A percentile compares a stretch with the other conserved stretches of the same genome.
Evolutionary conservation across 2,888 invertebrate species (phyloP).

Genomic region (Eurytoma californica): DNA sequence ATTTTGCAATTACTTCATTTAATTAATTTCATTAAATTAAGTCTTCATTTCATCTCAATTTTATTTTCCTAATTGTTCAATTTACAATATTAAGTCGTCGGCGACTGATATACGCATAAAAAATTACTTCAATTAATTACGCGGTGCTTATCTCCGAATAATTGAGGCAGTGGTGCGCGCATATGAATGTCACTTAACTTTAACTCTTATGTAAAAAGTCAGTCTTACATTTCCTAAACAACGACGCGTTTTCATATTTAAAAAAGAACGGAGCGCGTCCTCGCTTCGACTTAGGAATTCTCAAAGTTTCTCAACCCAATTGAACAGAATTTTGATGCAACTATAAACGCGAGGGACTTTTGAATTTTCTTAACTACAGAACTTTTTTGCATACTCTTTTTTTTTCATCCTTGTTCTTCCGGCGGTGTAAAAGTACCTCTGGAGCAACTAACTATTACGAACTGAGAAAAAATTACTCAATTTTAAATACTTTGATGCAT

Average conservation of each 20-base stretch:
- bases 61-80: slow-evolving; percentile 47
- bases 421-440: slow-evolving; percentile 19
- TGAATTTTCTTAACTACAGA: slow-evolving; percentile 34
- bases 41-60: background rate
- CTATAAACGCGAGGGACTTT: slow-evolving; percentile 13
- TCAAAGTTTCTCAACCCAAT: slow-evolving; percentile 48
- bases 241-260: slow-evolving; percentile 49
- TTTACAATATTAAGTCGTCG: slow-evolving; percentile 44
- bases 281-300: slow-evolving; percentile 50
- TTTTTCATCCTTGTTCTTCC: slow-evolving; percentile 18
- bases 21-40: slow-evolving; percentile 1
- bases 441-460: slow-evolving; percentile 25
- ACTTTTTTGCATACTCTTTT: slow-evolving; percentile 6
- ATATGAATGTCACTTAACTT: slow-evolving; percentile 54
- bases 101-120: slow-evolving; percentile 44
- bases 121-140: slow-evolving; percentile 49
- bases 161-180: slow-evolving; percentile 55
- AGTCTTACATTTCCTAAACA: slow-evolving; percentile 69
- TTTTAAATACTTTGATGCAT: slow-evolving; percentile 4
- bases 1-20: too few species aligned
- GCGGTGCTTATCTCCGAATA: slow-evolving; percentile 52
- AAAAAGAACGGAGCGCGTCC: slow-evolving; percentile 44
- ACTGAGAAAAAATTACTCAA: slow-evolving; percentile 50
- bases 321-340: slow-evolving; percentile 31
- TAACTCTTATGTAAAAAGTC: slow-evolving; percentile 67